Evolutionary conservation across 2,888 invertebrate species (phyloP).

Genomic region (Megalurothrips usitatus): DNA sequence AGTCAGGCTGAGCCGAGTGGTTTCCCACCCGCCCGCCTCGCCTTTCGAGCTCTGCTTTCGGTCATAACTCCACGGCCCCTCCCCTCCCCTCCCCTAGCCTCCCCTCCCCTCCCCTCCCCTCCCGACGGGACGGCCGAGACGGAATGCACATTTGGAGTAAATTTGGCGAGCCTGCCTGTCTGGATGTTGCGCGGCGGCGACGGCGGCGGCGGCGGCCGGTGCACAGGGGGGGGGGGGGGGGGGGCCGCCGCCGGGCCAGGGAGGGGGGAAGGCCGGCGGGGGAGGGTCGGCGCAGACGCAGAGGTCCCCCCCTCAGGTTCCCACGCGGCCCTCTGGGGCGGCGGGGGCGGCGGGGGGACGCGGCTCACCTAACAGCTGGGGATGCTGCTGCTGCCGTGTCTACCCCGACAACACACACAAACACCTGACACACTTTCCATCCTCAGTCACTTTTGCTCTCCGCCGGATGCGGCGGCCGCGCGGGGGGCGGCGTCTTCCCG

Average conservation of each 20-base stretch:
- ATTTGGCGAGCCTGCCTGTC: conserved; percentile 20
- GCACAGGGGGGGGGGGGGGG: neutral
- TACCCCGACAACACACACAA: neutral
- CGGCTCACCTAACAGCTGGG: neutral
- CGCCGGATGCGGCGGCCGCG: neutral
- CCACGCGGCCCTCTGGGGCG: neutral
- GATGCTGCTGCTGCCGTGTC: neutral
- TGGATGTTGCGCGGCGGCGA: neutral
- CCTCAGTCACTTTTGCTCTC: conserved; percentile 23
- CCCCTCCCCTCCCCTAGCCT: neutral
- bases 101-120: neutral
- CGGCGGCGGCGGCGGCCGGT: neutral
- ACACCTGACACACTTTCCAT: conserved; percentile 26
- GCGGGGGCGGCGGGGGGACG: neutral
- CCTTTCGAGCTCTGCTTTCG: neutral
- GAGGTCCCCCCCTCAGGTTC: neutral
- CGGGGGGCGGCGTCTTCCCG: too few species aligned
- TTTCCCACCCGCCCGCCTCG: conserved; percentile 31
- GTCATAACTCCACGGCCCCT: neutral
- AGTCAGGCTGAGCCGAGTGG: too few species aligned
- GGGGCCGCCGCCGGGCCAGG: neutral
- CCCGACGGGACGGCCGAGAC: conserved; percentile 11
- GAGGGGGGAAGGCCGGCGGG: neutral
- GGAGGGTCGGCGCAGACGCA: neutral
- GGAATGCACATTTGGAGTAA: conserved; percentile 28